Evolutionary conservation across 1,140 invertebrate genomes (phyloP).

Genomic region (Fopius arisanus): DNA sequence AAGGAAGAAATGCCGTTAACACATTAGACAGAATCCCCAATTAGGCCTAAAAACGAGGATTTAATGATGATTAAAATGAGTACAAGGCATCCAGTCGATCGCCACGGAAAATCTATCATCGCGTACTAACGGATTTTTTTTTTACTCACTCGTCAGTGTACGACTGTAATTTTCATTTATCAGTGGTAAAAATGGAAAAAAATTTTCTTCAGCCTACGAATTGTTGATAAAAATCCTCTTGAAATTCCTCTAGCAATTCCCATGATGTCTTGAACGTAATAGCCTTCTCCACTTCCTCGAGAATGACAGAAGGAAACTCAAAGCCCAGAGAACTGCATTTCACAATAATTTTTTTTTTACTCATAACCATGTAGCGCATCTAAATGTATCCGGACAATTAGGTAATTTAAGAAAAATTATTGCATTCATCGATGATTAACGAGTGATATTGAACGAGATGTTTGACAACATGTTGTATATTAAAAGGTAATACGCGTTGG

Average conservation of each 20-base stretch:
- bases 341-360: background rate
- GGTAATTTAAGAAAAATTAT: constrained; percentile 33
- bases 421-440: background rate
- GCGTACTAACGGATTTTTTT: no score
- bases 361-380: constrained; percentile 29
- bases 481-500: background rate
- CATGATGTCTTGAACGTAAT: background rate
- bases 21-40: no score
- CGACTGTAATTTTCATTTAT: no score
- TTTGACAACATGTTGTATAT: background rate
- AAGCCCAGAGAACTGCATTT: constrained; percentile 12
- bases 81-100: no score
- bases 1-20: no score
- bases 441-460: background rate
- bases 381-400: constrained; percentile 46
- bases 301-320: background rate
- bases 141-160: no score
- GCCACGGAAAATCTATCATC: no score
- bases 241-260: background rate
- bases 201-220: background rate
- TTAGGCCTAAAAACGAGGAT: no score
- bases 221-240: background rate
- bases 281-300: background rate
- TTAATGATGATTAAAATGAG: no score
- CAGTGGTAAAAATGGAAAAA: no score